Conservation (phyloP, 2,113 vertebrate species). For the Pomatorhinus ruficollis region DNA sequence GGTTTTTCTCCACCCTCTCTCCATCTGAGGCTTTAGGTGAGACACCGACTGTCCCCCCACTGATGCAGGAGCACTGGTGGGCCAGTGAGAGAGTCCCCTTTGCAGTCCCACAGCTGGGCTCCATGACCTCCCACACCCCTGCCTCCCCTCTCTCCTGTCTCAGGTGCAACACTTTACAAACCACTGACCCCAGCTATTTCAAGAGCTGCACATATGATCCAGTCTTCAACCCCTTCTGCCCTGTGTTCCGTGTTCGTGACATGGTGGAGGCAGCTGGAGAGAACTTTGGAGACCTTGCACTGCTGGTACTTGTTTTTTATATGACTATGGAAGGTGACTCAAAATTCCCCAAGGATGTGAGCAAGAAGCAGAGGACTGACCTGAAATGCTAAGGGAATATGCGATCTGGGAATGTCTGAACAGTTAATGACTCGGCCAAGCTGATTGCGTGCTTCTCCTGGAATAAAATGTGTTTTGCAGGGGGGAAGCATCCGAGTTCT, state of each 20-base stretch:
- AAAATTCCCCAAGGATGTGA: background rate
- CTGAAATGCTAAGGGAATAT: background rate
- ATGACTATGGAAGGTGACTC: background rate
- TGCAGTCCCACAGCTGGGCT: background rate
- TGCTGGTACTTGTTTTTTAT: slow-evolving; percentile 50
- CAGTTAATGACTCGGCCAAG: background rate
- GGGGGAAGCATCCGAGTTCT: slow-evolving; percentile 67
- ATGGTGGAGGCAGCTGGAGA: slow-evolving; percentile 67
- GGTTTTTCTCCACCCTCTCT: background rate
- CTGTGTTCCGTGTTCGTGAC: slow-evolving; percentile 71
- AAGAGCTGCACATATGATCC: slow-evolving; percentile 68
- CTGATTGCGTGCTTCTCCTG: background rate
- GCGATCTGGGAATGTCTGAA: background rate
- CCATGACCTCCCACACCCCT: background rate
- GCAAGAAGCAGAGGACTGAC: background rate
- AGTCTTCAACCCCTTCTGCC: slow-evolving; percentile 60
- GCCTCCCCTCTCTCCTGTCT: background rate
- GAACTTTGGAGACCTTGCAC: slow-evolving; percentile 64
- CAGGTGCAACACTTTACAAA: slow-evolving; percentile 73
- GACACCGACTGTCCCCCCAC: rapidly evolving
- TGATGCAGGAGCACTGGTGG: background rate
- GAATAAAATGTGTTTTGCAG: slow-evolving; percentile 35
- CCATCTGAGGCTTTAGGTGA: background rate
- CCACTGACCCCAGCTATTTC: slow-evolving; percentile 70
- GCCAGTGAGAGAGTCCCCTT: background rate